These are phyloP conservation scores for Prochilodus magdalenae DNA, from an alignment of 2,113 vertebrate species.

Conservation along the genomic window DNA sequence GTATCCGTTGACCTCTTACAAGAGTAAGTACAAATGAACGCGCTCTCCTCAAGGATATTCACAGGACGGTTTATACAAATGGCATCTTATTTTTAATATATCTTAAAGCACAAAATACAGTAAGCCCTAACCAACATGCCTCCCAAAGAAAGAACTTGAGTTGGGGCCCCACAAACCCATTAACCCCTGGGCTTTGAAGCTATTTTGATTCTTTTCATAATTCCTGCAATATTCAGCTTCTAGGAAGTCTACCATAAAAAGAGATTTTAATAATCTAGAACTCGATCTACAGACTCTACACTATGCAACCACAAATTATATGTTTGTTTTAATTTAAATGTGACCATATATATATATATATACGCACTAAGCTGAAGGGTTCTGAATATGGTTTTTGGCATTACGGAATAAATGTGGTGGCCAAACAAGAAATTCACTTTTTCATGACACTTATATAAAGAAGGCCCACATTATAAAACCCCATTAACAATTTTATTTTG, in stretches of 20 bases:
- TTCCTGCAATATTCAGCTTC: neutral
- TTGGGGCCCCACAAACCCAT: neutral
- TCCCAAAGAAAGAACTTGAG: neutral
- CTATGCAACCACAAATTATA: slow-evolving; percentile 23
- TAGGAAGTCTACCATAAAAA: neutral
- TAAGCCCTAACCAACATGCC: neutral
- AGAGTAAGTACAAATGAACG: neutral
- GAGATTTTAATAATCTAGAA: neutral
- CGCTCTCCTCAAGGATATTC: neutral
- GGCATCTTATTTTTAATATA: too few species aligned
- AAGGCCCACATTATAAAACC: neutral
- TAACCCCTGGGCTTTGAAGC: neutral
- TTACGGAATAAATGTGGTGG: neutral
- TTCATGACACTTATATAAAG: neutral
- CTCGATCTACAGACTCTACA: neutral
- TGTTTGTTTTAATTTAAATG: neutral
- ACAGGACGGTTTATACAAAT: neutral
- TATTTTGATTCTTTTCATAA: neutral
- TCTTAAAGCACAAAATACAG: too few species aligned
- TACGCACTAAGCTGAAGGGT: slow-evolving; percentile 1
- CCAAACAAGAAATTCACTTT: neutral
- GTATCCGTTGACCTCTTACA: neutral
- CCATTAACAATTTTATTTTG: neutral
- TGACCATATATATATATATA: slow-evolving; percentile 25
- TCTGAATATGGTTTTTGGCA: slow-evolving; percentile 3